A percentile compares a stretch with the other conserved stretches of the same genome.
phyloP scores from a whole-genome alignment of 2,888 invertebrate species.

The Ceramica pisi region DNA sequence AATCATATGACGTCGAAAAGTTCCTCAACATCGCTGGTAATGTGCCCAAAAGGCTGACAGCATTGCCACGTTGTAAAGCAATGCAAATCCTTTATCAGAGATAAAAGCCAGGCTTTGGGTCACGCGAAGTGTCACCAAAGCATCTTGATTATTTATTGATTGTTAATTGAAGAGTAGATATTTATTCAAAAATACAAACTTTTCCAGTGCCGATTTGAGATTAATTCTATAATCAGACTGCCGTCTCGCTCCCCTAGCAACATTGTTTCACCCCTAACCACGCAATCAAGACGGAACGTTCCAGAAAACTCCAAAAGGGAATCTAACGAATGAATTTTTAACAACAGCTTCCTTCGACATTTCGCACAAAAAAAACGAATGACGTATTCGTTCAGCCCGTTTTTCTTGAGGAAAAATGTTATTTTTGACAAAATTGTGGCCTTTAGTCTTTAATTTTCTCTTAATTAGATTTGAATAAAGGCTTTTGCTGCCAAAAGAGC shows the following conservation, averaged over 20 bases:
- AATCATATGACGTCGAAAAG: too few relatives aligned
- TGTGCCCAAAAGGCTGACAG: too few relatives aligned
- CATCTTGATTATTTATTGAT: too few relatives aligned
- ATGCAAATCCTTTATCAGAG: too few relatives aligned
- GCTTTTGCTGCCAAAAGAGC: neutral
- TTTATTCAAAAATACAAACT: neutral
- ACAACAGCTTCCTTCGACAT: slow-evolving; percentile 1
- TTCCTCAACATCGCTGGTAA: too few relatives aligned
- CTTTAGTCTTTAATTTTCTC: slow-evolving; percentile 39
- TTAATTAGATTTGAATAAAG: slow-evolving; percentile 46
- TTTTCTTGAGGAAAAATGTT: slow-evolving; percentile 14
- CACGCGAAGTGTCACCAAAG: too few relatives aligned
- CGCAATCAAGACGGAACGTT: slow-evolving; percentile 14
- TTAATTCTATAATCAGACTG: slow-evolving; percentile 3
- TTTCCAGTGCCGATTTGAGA: neutral
- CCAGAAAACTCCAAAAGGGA: neutral
- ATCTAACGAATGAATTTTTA: slow-evolving; percentile 20
- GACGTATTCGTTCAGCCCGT: neutral
- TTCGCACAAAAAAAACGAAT: slow-evolving; percentile 12
- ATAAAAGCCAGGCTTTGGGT: too few relatives aligned
- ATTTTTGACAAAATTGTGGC: slow-evolving; percentile 31
- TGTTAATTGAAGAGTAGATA: too few relatives aligned
- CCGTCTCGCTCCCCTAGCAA: neutral
- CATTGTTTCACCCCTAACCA: neutral
- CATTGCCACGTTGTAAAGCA: too few relatives aligned